Percentiles rank a stretch among this genome's conserved stretches.
These are phyloP conservation scores for Chrosomus eos DNA, from an alignment of 2,797 vertebrate genomes.

Conservation along the genomic window DNA sequence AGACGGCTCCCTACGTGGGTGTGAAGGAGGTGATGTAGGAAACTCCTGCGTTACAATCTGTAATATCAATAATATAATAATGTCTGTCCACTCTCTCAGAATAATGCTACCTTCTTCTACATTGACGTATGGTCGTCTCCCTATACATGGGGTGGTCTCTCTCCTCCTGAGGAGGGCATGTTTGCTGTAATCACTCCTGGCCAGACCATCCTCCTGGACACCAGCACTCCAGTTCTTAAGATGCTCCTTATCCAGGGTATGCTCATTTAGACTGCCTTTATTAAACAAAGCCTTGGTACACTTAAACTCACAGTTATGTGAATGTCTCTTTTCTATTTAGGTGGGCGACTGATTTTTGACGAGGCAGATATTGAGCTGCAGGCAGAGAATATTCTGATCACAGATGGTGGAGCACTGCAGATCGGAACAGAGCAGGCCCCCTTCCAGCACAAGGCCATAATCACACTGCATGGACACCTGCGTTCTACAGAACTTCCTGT, in stretches of 20 bases:
- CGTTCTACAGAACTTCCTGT: constrained; percentile 86
- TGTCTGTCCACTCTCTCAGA: constrained; percentile 66
- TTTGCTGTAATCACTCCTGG: constrained; percentile 83
- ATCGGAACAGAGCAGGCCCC: constrained; percentile 82
- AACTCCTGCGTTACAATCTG: too few species aligned
- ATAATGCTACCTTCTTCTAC: constrained; percentile 82
- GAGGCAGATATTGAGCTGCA: constrained; percentile 87
- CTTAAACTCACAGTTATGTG: not conserved
- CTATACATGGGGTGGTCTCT: constrained; percentile 84
- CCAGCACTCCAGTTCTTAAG: constrained; percentile 84
- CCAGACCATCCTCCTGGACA: constrained; percentile 86
- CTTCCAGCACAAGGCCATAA: constrained; percentile 86
- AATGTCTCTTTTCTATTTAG: constrained; percentile 63
- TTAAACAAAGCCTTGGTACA: not conserved
- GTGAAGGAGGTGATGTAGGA: too few species aligned
- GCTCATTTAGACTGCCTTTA: not conserved
- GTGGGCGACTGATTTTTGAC: constrained; percentile 86
- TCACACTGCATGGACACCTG: constrained; percentile 85
- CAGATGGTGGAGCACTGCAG: constrained; percentile 84
- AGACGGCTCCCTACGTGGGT: too few species aligned
- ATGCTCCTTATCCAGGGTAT: constrained; percentile 90
- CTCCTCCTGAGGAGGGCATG: constrained; percentile 80
- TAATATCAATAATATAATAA: too few species aligned
- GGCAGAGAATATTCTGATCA: constrained; percentile 89
- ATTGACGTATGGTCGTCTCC: constrained; percentile 86